Base-by-base conservation (phyloP, 2,797 vertebrate species). In the Odontamblyopus lacepedii region DNA sequence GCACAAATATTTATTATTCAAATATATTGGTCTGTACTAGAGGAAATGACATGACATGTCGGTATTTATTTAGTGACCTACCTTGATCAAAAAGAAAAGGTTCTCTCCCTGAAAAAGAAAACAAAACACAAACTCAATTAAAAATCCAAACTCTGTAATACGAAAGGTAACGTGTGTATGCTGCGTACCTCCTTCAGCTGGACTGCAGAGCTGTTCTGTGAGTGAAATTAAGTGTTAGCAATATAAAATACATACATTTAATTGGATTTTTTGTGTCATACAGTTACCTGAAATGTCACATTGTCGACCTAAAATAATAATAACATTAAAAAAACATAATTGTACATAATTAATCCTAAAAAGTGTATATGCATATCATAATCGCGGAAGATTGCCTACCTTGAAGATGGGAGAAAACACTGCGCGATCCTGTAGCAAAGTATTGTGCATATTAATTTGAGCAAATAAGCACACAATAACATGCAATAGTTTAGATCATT, bases 121-220 rank as follows among this genome's bases (percentile, higher is more conserved):
- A 8, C n/a, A 38, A 23, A 53, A 6, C 19, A n/a, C 19, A 57
- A 8, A 27, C 4, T 55, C 2, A 68, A 18, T 32, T 29, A 35
- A n/a, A 16, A 15, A 60, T 29, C 12, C n/a, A 29, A 60, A 60
- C 12, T 18, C 5, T 60, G 27, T 30, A 60, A 13, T 16, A 18
- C 26, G 30, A 55, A 18, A 29, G 13, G 0, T 15, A 29, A 29
- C 27, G 30, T 23, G n/a, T 30, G 13, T 18, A n/a, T n/a, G 65
- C 50, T 68, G 13, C 69, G 83, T 68, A 93, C 92, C 85, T 90
- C 72, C 59, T 84, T 88, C 73, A 93, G 80, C 2, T 67, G 41
- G 0, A 83, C 69, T 27, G 1, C 7, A 16, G 70, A 80, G 32
- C 59, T 5, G 64, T 87, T 90, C 89, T 92, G 73, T 63, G 7